A percentile compares a stretch with the other conserved stretches of the same genome.
phyloP scores from a whole-genome alignment of 2,113 vertebrate species.

The Diphyllodes magnificus region DNA sequence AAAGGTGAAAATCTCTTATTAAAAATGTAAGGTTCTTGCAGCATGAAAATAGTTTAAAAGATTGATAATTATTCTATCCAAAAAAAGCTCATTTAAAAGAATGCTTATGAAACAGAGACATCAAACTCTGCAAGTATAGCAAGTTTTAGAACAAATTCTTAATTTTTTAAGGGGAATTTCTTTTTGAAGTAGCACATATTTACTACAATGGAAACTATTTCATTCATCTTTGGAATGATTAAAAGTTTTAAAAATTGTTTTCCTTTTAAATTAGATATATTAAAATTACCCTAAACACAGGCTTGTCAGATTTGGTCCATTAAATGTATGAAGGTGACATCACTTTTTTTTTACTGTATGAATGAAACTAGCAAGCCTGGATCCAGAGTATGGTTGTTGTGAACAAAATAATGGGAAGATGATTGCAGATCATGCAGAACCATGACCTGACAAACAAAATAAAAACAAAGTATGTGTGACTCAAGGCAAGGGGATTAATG shows the following conservation, averaged over 20 bases:
- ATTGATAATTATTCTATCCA: background rate
- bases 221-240: background rate
- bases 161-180: background rate
- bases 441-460: slow-evolving; percentile 64
- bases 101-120: too few species aligned
- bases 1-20: background rate
- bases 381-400: background rate
- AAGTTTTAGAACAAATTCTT: background rate
- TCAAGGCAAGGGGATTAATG: slow-evolving; percentile 36
- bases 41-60: background rate
- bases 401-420: slow-evolving; percentile 21
- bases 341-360: slow-evolving; percentile 28
- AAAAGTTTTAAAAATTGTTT: background rate
- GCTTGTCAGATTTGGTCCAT: background rate
- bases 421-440: slow-evolving; percentile 60
- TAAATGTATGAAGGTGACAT: slow-evolving; percentile 68
- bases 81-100: background rate
- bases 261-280: background rate
- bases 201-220: background rate
- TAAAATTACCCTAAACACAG: background rate
- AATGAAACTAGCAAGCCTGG: slow-evolving; percentile 49
- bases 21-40: background rate
- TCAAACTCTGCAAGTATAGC: background rate
- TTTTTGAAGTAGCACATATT: background rate
- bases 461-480: slow-evolving; percentile 45